Percentiles rank a stretch among this genome's conserved stretches.
Conservation (phyloP, 2,797 vertebrate genomes). For the Halcyon smyrnensis region DNA sequence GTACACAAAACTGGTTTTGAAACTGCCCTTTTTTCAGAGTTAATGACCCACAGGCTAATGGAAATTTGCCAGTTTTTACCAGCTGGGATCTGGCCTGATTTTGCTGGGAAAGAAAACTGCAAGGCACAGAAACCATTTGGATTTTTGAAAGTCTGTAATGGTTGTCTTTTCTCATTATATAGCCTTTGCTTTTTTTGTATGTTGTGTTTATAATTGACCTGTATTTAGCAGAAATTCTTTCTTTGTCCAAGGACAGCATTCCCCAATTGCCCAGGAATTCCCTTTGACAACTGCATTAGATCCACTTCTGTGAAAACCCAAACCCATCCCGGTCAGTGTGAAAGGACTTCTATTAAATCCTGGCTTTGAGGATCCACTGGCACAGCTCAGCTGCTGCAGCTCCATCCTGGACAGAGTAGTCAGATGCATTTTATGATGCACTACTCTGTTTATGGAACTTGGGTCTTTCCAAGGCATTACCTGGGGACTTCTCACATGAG, state of each 20-base stretch:
- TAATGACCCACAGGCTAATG: slow-evolving; percentile 65
- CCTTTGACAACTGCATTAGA: background rate
- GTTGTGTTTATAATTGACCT: background rate
- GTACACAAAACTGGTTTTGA: slow-evolving; percentile 64
- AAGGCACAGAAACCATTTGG: slow-evolving; percentile 37
- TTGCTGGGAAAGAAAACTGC: slow-evolving; percentile 56
- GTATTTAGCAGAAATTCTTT: background rate
- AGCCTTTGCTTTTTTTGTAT: background rate
- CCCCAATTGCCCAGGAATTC: background rate
- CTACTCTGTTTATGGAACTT: background rate
- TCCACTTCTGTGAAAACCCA: background rate
- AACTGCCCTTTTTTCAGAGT: slow-evolving; percentile 65
- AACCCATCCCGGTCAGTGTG: background rate
- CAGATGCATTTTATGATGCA: background rate
- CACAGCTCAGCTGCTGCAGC: background rate
- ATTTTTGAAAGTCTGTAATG: slow-evolving; percentile 14
- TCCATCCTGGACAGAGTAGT: slow-evolving; percentile 21
- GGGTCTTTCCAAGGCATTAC: background rate
- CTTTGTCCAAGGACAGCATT: background rate
- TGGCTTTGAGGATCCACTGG: background rate
- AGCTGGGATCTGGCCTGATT: slow-evolving; percentile 67
- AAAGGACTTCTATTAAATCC: background rate
- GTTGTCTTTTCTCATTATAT: slow-evolving; percentile 21
- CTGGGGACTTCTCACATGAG: background rate
- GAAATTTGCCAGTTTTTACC: slow-evolving; percentile 67